Conservation (phyloP, 2,888 invertebrate genomes). For the Ophion costatus region DNA sequence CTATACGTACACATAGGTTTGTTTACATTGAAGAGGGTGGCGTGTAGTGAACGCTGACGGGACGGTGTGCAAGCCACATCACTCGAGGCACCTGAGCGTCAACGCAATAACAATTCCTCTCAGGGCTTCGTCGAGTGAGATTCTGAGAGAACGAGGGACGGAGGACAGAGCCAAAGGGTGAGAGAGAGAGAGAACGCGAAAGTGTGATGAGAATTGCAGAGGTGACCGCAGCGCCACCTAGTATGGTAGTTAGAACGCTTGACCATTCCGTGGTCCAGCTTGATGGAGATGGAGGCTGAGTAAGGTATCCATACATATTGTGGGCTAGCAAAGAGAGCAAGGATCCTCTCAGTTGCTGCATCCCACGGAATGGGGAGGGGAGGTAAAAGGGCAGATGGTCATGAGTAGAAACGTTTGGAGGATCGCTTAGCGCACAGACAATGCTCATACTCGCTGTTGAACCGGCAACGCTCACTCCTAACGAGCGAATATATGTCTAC, state of each 20-base stretch:
- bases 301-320: slow-evolving; percentile 38
- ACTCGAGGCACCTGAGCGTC: slow-evolving; percentile 45
- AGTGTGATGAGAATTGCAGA: slow-evolving; percentile 34
- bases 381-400: slow-evolving; percentile 11
- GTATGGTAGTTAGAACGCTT: slow-evolving; percentile 29
- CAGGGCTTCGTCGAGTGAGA: slow-evolving; percentile 20
- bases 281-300: slow-evolving; percentile 34
- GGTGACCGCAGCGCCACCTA: slow-evolving; percentile 36
- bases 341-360: slow-evolving; percentile 7
- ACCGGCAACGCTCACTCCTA: slow-evolving; percentile 40
- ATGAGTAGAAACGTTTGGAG: slow-evolving; percentile 28
- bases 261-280: slow-evolving; percentile 35
- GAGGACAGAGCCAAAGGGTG: background rate
- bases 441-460: slow-evolving; percentile 38
- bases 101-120: slow-evolving; percentile 30
- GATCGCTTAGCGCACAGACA: slow-evolving; percentile 38
- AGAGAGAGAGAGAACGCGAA: background rate
- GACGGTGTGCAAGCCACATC: slow-evolving; percentile 49
- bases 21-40: slow-evolving; percentile 24
- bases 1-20: background rate
- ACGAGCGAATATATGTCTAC: slow-evolving; percentile 47
- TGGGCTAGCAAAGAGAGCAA: slow-evolving; percentile 16
- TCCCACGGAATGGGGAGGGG: background rate
- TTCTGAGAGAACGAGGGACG: slow-evolving; percentile 9
- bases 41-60: slow-evolving; percentile 25